Percentiles rank a stretch among this genome's conserved stretches.
Conservation (phyloP, 1,140 invertebrate genomes). For the Bombus sylvicola region DNA sequence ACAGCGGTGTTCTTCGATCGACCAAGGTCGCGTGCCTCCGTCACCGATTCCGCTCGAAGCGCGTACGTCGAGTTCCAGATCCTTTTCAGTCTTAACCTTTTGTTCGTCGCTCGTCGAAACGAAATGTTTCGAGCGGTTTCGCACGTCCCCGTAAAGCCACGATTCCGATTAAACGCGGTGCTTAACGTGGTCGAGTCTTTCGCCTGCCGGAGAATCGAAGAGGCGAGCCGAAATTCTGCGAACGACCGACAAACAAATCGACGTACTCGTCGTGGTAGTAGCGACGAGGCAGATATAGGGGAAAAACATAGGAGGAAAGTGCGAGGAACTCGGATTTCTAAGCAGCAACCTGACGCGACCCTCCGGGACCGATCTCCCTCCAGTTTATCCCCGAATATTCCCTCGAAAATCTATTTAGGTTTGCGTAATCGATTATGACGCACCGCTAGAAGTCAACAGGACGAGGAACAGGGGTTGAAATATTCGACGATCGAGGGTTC, state of each 20-base stretch:
- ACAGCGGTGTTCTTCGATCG: slow-evolving; percentile 12
- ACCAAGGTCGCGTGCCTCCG: slow-evolving; percentile 25
- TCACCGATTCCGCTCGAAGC: slow-evolving; percentile 24
- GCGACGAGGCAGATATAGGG: neutral
- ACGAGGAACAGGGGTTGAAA: slow-evolving; percentile 15
- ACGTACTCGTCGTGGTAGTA: accelerated
- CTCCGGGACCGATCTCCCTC: slow-evolving; percentile 3
- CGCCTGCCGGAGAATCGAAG: neutral
- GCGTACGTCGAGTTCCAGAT: neutral
- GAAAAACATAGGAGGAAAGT: neutral
- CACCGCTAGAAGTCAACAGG: slow-evolving; percentile 54
- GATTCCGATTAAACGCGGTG: neutral
- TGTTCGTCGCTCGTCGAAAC: too few species aligned
- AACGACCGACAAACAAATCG: neutral
- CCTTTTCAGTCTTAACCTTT: too few species aligned
- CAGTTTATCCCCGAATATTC: slow-evolving; percentile 36
- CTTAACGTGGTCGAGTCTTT: accelerated
- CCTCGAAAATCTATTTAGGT: slow-evolving; percentile 67
- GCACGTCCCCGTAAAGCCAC: too few species aligned
- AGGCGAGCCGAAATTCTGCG: accelerated
- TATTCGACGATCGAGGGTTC: neutral
- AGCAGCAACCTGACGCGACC: neutral
- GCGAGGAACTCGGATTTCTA: neutral
- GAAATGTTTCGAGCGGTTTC: accelerated
- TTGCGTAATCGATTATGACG: slow-evolving; percentile 64